A percentile compares a stretch with the other conserved stretches of the same genome.
phyloP scores from a whole-genome alignment of 2,888 invertebrate species.

The Nomada flava region DNA sequence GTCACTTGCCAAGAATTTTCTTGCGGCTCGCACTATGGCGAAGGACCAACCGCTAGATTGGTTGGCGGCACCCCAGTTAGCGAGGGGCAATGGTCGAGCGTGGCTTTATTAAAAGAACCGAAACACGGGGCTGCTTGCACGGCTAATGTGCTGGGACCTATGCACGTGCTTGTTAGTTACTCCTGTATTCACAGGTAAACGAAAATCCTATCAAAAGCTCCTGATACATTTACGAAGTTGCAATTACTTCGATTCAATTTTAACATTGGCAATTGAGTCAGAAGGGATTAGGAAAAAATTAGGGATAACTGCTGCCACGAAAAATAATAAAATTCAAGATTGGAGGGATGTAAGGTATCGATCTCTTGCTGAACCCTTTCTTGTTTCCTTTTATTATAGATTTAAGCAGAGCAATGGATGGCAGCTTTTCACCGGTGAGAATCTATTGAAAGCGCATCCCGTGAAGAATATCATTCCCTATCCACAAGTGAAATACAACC shows the following conservation, averaged over 20 bases:
- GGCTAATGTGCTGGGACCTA: slow-evolving; percentile 82
- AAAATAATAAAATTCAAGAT: neutral
- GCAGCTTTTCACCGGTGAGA: slow-evolving; percentile 79
- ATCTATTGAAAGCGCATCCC: slow-evolving; percentile 75
- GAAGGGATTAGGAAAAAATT: neutral
- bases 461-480: slow-evolving; percentile 85
- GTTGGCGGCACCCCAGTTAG: slow-evolving; percentile 85
- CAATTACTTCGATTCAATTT: no score
- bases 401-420: slow-evolving; percentile 78
- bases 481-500: slow-evolving; percentile 87
- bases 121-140: slow-evolving; percentile 82
- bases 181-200: slow-evolving; percentile 81
- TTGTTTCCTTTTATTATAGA: slow-evolving; percentile 59
- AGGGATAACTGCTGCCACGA: neutral
- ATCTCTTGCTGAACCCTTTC: neutral
- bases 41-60: slow-evolving; percentile 83
- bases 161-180: slow-evolving; percentile 83
- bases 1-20: slow-evolving; percentile 86
- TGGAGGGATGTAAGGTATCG: neutral
- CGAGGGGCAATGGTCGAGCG: slow-evolving; percentile 86
- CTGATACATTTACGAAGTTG: no score
- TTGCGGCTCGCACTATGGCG: slow-evolving; percentile 79
- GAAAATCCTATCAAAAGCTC: neutral
- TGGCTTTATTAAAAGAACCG: slow-evolving; percentile 84
- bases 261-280: no score